A percentile compares a stretch with the other conserved stretches of the same genome.
Evolutionary conservation across 2,888 invertebrate species (phyloP).

Genomic region (Ametastegia equiseti): DNA sequence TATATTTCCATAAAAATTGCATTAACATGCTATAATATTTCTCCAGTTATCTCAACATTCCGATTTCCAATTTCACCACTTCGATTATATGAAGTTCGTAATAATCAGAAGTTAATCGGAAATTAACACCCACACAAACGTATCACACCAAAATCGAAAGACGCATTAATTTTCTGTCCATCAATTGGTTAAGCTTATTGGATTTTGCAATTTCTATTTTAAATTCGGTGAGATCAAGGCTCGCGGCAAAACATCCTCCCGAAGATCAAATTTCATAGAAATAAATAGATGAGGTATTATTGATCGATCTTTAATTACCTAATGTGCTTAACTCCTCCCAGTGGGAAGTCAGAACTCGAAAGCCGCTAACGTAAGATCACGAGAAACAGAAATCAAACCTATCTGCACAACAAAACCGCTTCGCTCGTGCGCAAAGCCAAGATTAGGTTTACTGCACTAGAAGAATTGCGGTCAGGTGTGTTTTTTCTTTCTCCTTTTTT

Average conservation of each 20-base stretch:
- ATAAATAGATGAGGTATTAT: neutral
- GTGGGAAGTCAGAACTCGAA: neutral
- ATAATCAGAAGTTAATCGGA: neutral
- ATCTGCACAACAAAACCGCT: neutral
- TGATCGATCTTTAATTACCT: too few relatives aligned
- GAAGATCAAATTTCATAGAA: neutral
- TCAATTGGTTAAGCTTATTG: neutral
- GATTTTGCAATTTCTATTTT: neutral
- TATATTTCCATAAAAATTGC: neutral
- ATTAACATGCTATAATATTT: neutral
- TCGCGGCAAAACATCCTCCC: neutral
- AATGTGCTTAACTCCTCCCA: too few relatives aligned
- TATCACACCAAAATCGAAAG: neutral
- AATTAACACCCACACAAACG: too few relatives aligned
- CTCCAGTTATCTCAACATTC: neutral
- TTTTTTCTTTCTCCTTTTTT: too few relatives aligned
- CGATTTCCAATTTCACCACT: neutral
- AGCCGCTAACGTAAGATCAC: neutral
- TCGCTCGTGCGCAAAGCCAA: constrained; percentile 13
- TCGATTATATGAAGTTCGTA: too few relatives aligned
- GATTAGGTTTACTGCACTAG: neutral
- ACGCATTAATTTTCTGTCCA: neutral
- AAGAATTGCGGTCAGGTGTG: constrained; percentile 14
- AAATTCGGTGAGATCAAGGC: neutral
- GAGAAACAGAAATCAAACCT: neutral